Evolutionary conservation across 2,113 vertebrate species (phyloP).

Genomic region (Spheniscus mendiculus): DNA sequence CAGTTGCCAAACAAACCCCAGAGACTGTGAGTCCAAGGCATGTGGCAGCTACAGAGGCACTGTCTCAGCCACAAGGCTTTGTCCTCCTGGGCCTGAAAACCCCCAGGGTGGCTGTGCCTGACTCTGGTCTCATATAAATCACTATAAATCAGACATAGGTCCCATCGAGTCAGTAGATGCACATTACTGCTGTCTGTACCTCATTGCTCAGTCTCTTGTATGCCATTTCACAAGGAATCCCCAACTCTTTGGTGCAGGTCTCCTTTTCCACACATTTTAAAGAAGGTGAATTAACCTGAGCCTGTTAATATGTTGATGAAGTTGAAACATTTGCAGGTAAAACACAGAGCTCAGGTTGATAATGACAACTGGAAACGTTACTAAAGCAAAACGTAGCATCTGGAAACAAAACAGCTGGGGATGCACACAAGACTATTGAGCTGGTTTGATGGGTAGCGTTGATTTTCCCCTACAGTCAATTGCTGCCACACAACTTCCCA

Average conservation of each 20-base stretch:
- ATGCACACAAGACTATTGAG: neutral
- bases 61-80: fast-evolving
- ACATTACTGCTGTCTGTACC: neutral
- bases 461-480: neutral
- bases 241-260: neutral
- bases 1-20: neutral
- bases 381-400: neutral
- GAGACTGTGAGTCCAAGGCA: neutral
- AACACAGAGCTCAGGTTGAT: neutral
- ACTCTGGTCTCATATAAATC: neutral
- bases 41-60: neutral
- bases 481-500: neutral
- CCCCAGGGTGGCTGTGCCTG: neutral
- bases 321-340: neutral
- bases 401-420: neutral
- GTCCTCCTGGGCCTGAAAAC: neutral
- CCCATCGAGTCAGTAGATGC: neutral
- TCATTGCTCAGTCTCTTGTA: neutral
- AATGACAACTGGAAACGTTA: neutral
- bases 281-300: neutral
- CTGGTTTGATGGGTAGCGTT: neutral
- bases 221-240: neutral
- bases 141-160: neutral
- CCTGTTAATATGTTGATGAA: neutral
- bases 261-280: neutral